Conservation (phyloP, 2,797 vertebrate genomes). For the Phyllotis vaccarum region DNA sequence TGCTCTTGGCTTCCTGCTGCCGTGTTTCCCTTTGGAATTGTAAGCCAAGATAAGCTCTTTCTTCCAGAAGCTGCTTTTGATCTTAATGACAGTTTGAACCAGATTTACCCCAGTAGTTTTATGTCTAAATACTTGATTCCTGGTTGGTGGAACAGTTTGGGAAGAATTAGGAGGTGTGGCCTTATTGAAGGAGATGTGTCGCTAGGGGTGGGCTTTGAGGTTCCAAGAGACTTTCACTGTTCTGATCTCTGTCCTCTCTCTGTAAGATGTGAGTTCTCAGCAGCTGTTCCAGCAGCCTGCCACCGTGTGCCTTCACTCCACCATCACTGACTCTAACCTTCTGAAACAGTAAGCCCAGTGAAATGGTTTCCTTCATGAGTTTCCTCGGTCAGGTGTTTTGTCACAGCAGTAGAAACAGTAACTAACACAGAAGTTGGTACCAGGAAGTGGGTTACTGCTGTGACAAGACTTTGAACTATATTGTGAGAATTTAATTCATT, state of each 20-base stretch:
- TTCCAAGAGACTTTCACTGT: background rate
- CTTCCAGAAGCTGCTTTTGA: background rate
- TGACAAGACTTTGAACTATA: background rate
- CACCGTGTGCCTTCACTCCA: no score
- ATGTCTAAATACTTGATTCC: background rate
- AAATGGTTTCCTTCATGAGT: no score
- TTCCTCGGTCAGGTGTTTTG: background rate
- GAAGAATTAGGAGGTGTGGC: background rate
- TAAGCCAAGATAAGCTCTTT: background rate
- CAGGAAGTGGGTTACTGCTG: no score
- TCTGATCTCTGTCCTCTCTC: background rate
- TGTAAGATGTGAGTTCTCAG: background rate
- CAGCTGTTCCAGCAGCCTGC: background rate
- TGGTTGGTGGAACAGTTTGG: background rate
- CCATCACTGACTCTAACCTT: background rate
- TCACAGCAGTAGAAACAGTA: background rate
- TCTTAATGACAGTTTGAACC: background rate
- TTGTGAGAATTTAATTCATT: no score
- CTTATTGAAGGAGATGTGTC: background rate
- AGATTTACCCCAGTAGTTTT: no score
- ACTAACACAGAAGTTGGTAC: background rate
- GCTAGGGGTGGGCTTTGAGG: background rate
- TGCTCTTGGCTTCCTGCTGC: background rate
- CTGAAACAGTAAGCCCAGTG: background rate
- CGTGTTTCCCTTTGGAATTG: background rate